A percentile compares a stretch with the other conserved stretches of the same genome.
Conservation (phyloP, 1,140 invertebrate genomes). For the Drosophila paulistorum region DNA sequence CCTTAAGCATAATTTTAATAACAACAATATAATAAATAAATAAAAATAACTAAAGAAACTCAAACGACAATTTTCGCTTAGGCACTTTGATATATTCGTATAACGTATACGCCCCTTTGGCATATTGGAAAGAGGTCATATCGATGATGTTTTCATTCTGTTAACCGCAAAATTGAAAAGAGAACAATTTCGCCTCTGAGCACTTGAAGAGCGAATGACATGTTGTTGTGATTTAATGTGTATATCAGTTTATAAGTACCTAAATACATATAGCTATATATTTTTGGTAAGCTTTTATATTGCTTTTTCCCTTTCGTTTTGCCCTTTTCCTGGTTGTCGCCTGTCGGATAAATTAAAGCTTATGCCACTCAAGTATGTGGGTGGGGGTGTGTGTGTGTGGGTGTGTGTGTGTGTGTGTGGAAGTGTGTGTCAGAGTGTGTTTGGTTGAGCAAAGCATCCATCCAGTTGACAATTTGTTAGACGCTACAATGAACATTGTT, state of each 20-base stretch:
- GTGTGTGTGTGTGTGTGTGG: background rate
- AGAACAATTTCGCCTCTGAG: conserved; percentile 38
- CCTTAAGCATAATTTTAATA: too few relatives aligned
- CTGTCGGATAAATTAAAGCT: conserved; percentile 57
- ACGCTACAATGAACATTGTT: conserved; percentile 77
- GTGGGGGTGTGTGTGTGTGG: background rate
- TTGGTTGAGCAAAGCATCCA: conserved; percentile 41
- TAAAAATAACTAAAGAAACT: too few relatives aligned
- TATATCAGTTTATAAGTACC: conserved; percentile 43
- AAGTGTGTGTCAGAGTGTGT: background rate
- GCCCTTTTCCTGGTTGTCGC: conserved; percentile 39
- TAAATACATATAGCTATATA: conserved; percentile 19
- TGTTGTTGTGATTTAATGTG: conserved; percentile 65
- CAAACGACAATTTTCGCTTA: background rate
- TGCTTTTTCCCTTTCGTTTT: conserved; percentile 38
- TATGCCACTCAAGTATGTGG: conserved; percentile 41
- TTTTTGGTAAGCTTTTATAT: conserved; percentile 45
- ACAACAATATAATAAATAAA: too few relatives aligned
- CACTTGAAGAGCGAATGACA: conserved; percentile 38
- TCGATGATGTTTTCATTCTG: conserved; percentile 62
- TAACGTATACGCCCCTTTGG: conserved; percentile 53
- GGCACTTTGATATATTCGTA: background rate
- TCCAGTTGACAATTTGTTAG: conserved; percentile 72
- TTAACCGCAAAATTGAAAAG: conserved; percentile 43
- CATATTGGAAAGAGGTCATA: background rate